phyloP scores from a whole-genome alignment of 1,140 invertebrate species.

The Scaptomyza pallida region DNA sequence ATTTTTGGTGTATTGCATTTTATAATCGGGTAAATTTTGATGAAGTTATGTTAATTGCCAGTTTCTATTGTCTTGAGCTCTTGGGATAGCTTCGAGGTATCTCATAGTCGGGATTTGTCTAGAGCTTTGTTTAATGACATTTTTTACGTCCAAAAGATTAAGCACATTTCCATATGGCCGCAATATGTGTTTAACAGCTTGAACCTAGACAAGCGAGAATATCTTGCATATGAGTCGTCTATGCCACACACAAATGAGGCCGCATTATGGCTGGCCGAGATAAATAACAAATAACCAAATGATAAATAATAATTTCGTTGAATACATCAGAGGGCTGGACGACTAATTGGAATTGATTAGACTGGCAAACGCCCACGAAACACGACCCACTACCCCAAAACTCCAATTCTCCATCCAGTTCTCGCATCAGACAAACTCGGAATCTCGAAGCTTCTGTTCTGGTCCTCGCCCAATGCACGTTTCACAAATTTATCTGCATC shows the following conservation, averaged over 20 bases:
- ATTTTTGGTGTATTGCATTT: no score
- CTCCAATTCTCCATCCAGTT: no score
- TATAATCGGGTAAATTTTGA: no score
- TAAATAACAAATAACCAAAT: conserved; percentile 79
- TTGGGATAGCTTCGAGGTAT: no score
- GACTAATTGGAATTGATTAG: conserved; percentile 84
- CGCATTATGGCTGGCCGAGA: conserved; percentile 41
- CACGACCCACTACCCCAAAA: not conserved
- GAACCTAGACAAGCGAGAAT: conserved; percentile 21
- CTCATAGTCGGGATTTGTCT: no score
- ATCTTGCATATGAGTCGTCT: conserved; percentile 1
- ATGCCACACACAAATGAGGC: not conserved
- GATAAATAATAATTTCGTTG: conserved; percentile 82
- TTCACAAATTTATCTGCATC: conserved; percentile 80
- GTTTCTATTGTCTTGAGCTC: no score
- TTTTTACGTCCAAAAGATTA: no score
- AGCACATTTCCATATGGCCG: conserved; percentile 21
- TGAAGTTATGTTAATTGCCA: no score
- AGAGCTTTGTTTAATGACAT: no score
- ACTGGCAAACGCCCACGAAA: conserved; percentile 48
- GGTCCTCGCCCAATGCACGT: conserved; percentile 62
- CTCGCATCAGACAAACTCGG: no score
- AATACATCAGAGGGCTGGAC: conserved; percentile 81
- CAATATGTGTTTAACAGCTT: conserved; percentile 13
- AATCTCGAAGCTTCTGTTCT: conserved; percentile 3